Percentiles rank a stretch among this genome's conserved stretches.
Conservation (phyloP, 2,113 vertebrate genomes). For the Chlorocebus sabaeus region DNA sequence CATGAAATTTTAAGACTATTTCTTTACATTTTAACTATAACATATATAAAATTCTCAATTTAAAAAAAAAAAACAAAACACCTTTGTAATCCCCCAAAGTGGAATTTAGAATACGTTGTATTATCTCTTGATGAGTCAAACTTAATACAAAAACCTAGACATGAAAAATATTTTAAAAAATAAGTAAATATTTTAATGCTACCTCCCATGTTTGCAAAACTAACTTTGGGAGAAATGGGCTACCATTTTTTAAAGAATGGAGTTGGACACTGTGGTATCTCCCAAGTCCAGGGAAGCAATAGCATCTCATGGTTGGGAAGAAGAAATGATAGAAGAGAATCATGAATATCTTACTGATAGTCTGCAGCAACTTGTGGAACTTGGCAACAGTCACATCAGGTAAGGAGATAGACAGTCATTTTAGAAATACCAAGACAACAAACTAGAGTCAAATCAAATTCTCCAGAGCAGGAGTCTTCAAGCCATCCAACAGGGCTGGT, state of each 20-base stretch:
- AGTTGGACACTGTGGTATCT: neutral
- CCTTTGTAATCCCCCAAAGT: neutral
- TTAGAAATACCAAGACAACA: neutral
- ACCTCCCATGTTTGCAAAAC: neutral
- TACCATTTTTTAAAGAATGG: accelerated
- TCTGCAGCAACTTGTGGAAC: neutral
- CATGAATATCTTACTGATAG: neutral
- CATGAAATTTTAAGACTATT: neutral
- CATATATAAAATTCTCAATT: neutral
- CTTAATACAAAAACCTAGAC: neutral
- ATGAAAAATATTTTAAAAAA: neutral
- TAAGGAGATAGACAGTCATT: neutral
- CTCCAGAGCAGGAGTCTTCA: neutral
- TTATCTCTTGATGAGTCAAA: neutral
- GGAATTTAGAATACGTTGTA: neutral
- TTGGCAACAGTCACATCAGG: neutral
- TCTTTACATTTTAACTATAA: neutral
- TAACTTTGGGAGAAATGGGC: neutral
- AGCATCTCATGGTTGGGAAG: no score
- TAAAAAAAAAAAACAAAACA: neutral
- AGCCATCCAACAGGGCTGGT: neutral
- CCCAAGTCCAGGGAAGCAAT: neutral
- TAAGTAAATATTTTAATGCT: neutral
- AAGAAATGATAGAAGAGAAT: neutral
- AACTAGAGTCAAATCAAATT: neutral